These are phyloP conservation scores for Hormaphis cornu DNA, from an alignment of 1,140 invertebrate genomes.

Conservation along the genomic window DNA sequence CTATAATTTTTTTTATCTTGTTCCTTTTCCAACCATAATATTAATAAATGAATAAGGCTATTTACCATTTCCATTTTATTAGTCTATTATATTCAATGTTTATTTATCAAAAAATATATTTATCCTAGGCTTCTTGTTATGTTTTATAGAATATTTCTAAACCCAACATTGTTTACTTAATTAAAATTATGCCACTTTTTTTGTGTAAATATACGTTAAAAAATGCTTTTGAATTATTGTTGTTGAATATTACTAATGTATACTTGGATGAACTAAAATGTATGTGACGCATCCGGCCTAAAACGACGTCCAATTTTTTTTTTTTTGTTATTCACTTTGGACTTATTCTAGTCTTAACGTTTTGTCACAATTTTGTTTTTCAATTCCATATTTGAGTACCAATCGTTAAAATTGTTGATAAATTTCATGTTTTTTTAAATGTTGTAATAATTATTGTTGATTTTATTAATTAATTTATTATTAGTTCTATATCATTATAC, in stretches of 20 bases:
- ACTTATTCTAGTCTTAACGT: constrained; percentile 6
- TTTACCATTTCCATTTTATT: constrained; percentile 15
- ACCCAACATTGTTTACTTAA: not conserved
- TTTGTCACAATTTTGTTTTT: not conserved
- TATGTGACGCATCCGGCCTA: not conserved
- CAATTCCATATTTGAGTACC: too few relatives aligned
- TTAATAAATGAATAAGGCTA: not conserved
- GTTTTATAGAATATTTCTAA: not conserved
- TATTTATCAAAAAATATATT: not conserved
- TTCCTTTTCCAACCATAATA: constrained; percentile 1
- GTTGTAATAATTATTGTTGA: too few relatives aligned
- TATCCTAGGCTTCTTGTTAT: not conserved
- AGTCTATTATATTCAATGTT: not conserved
- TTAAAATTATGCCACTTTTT: not conserved
- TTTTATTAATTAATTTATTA: too few relatives aligned
- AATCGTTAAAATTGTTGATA: too few relatives aligned
- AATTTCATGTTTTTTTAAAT: too few relatives aligned
- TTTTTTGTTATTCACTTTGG: too few relatives aligned
- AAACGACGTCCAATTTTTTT: constrained; percentile 1
- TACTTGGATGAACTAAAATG: not conserved
- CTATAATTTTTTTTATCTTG: not conserved
- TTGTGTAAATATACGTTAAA: not conserved
- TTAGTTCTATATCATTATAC: too few relatives aligned
- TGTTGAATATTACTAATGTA: not conserved
- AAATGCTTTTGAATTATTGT: not conserved